Evolutionary conservation across 2,113 vertebrate genomes (phyloP).

Genomic region (Leucopternis melanops): DNA sequence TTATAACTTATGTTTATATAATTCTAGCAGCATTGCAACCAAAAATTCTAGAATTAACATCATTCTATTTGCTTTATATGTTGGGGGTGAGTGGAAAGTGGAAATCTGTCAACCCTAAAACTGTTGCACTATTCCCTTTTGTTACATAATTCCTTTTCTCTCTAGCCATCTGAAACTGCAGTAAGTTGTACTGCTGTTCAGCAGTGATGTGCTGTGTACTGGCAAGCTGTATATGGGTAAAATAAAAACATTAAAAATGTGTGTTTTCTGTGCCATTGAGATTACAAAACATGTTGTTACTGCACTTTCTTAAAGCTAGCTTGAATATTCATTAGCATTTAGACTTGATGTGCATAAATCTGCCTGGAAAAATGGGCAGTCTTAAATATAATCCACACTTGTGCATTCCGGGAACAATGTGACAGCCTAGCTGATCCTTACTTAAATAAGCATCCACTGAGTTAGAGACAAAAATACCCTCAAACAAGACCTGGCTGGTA

Average conservation of each 20-base stretch:
- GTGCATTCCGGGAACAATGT: neutral
- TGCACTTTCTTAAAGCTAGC: neutral
- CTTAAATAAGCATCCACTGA: neutral
- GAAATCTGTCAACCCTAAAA: constrained; percentile 13
- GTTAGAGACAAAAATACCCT: neutral
- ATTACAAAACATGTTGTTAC: neutral
- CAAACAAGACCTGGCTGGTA: neutral
- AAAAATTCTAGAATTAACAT: constrained; percentile 28
- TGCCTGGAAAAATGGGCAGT: neutral
- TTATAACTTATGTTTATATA: constrained; percentile 23
- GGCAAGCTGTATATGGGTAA: constrained; percentile 33
- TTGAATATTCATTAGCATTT: neutral
- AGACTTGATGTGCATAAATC: neutral
- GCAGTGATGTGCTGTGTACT: constrained; percentile 47
- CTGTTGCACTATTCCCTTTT: constrained; percentile 55
- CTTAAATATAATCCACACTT: neutral
- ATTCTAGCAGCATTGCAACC: neutral
- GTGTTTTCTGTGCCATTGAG: neutral
- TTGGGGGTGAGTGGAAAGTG: neutral
- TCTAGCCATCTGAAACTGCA: constrained; percentile 36
- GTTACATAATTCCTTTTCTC: constrained; percentile 10
- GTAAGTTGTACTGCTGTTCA: constrained; percentile 30
- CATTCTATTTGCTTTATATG: constrained; percentile 30
- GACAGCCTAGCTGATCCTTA: neutral
- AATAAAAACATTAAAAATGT: constrained; percentile 51